Percentiles rank a stretch among this genome's conserved stretches.
Conservation (phyloP, 2,113 vertebrate genomes). For the Oenanthe melanoleuca region DNA sequence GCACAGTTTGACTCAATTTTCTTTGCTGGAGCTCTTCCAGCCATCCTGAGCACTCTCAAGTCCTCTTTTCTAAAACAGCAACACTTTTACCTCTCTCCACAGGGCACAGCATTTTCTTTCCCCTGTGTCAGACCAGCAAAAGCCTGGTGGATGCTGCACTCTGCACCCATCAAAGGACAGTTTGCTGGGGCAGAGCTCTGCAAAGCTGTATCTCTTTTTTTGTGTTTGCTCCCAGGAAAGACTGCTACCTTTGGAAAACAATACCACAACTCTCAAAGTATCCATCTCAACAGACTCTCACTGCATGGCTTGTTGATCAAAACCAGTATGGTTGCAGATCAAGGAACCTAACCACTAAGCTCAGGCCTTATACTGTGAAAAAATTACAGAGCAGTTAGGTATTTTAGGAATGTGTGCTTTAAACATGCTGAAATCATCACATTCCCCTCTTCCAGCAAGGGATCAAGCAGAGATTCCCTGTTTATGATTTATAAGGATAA, state of each 20-base stretch:
- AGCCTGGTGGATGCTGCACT: not conserved
- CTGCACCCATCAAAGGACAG: not conserved
- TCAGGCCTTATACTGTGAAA: not conserved
- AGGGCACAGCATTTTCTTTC: not conserved
- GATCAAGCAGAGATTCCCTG: not conserved
- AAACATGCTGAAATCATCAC: slow-evolving; percentile 45
- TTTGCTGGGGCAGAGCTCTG: not conserved
- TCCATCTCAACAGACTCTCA: not conserved
- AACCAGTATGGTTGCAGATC: not conserved
- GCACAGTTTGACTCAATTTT: not conserved
- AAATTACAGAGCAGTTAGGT: slow-evolving; percentile 18
- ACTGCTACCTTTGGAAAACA: not conserved
- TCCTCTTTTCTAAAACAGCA: not conserved
- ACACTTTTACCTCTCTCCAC: not conserved
- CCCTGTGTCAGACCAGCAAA: not conserved
- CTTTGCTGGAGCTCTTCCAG: not conserved
- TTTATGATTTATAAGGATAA: slow-evolving; percentile 1
- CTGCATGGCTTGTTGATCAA: not conserved
- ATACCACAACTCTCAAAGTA: not conserved
- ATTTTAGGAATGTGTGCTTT: slow-evolving; percentile 18
- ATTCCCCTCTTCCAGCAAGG: not conserved
- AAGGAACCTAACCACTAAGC: not conserved
- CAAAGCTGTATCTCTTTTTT: not conserved
- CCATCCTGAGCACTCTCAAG: not conserved
- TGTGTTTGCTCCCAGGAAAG: not conserved